These are phyloP conservation scores for Petrocephalus schoutedeni DNA, from an alignment of 2,797 vertebrate species.

Conservation along the genomic window DNA sequence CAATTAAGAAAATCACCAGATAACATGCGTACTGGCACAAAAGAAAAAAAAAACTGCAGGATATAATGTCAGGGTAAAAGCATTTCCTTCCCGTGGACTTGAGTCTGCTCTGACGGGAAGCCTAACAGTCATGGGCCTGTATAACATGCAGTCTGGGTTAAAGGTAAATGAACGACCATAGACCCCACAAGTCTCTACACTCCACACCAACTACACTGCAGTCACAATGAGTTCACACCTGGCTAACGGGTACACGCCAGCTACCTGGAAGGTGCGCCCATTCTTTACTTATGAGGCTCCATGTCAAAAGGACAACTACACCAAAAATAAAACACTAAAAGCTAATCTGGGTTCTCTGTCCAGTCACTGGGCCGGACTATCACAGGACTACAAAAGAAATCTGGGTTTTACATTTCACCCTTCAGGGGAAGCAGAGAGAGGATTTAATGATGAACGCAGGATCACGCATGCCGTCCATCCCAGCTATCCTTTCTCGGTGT, in stretches of 20 bases:
- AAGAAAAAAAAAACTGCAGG: slow-evolving; percentile 31
- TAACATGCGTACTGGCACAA: slow-evolving; percentile 31
- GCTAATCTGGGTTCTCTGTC: neutral
- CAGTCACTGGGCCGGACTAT: neutral
- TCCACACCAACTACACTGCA: neutral
- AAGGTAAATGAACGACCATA: neutral
- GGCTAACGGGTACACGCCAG: neutral
- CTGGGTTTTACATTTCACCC: neutral
- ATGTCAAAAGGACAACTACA: neutral
- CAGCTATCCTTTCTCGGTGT: neutral
- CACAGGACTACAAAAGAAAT: neutral
- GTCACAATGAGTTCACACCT: neutral
- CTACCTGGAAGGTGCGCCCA: neutral
- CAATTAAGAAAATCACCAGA: slow-evolving; percentile 38
- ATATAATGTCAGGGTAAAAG: slow-evolving; percentile 41
- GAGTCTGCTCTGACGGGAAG: slow-evolving; percentile 39
- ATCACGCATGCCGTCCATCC: neutral
- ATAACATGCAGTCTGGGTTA: slow-evolving; percentile 2
- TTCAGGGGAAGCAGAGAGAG: neutral
- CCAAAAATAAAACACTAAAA: neutral
- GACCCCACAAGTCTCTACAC: neutral
- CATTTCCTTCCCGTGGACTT: slow-evolving; percentile 45
- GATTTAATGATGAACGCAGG: neutral
- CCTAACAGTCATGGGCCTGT: slow-evolving; percentile 33
- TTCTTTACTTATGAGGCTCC: slow-evolving; percentile 16